These are phyloP conservation scores for Drosophila kikkawai DNA, from an alignment of 1,140 invertebrate genomes.

Conservation along the genomic window DNA sequence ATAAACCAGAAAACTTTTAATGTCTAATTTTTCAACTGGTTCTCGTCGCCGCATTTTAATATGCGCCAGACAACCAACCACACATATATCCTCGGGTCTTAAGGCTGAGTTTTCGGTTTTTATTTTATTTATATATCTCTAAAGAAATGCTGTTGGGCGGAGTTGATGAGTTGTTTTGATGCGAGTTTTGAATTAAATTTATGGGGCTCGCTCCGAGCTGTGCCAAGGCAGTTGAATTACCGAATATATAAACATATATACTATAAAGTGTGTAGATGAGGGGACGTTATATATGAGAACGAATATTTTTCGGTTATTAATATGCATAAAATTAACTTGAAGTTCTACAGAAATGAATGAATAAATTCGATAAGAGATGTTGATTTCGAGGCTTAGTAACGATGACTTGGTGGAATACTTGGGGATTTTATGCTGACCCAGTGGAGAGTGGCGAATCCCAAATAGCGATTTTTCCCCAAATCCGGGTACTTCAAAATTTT, in stretches of 20 bases:
- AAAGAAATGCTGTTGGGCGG: conserved; percentile 20
- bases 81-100: conserved; percentile 24
- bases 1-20: conserved; percentile 61
- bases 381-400: conserved; percentile 21
- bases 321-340: conserved; percentile 26
- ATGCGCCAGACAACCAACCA: conserved; percentile 50
- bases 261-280: not conserved
- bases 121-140: conserved; percentile 3
- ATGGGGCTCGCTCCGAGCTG: conserved; percentile 20
- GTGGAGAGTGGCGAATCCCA: not conserved
- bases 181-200: conserved; percentile 41
- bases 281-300: conserved; percentile 12
- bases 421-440: conserved; percentile 1
- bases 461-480: not conserved
- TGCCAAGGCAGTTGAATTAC: conserved; percentile 15
- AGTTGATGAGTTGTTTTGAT: conserved; percentile 46
- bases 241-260: not conserved
- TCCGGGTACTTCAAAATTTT: not conserved
- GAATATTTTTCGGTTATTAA: conserved; percentile 14
- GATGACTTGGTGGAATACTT: conserved; percentile 26
- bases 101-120: conserved; percentile 4
- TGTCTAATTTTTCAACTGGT: conserved; percentile 76
- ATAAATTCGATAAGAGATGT: conserved; percentile 1
- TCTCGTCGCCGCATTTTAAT: conserved; percentile 54
- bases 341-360: conserved; percentile 30